These are phyloP conservation scores for Drosophila phalerata DNA, from an alignment of 2,888 invertebrate species.

Conservation along the genomic window DNA sequence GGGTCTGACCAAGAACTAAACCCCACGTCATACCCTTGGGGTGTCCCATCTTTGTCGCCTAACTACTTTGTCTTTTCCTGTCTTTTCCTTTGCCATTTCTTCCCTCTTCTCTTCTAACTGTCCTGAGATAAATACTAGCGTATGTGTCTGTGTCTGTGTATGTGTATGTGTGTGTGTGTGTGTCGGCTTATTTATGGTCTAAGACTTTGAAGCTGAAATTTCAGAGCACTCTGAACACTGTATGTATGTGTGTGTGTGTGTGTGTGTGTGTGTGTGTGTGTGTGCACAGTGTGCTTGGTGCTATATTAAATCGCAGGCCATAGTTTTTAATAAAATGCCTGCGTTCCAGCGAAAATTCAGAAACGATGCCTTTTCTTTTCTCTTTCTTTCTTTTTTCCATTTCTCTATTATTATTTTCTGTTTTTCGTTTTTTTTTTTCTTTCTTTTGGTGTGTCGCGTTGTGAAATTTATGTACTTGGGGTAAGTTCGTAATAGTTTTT, in stretches of 20 bases:
- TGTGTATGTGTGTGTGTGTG: conserved; percentile 38
- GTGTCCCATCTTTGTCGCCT: conserved; percentile 44
- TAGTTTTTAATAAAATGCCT: conserved; percentile 81
- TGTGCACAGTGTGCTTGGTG: conserved; percentile 30
- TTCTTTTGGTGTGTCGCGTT: conserved; percentile 8
- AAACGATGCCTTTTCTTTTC: conserved; percentile 20
- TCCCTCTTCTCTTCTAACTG: conserved; percentile 3
- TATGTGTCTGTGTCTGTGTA: conserved; percentile 32
- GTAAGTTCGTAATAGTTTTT: conserved; percentile 77
- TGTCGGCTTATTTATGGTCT: conserved; percentile 71
- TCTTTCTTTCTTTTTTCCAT: background rate
- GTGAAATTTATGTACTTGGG: conserved; percentile 77
- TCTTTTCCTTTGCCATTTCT: conserved; percentile 11
- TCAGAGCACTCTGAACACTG: conserved; percentile 22
- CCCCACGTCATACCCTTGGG: conserved; percentile 1
- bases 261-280: background rate
- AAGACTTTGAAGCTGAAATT: conserved; percentile 50
- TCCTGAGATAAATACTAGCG: conserved; percentile 45
- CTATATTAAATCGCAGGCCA: conserved; percentile 75
- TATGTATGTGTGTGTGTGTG: background rate
- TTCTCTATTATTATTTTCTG: conserved; percentile 4
- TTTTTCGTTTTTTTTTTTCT: background rate
- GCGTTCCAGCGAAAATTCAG: conserved; percentile 29
- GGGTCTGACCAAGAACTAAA: conserved; percentile 34
- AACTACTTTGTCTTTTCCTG: conserved; percentile 59